These are phyloP conservation scores for Galago senegalensis DNA, from an alignment of 2,797 vertebrate genomes.

Conservation along the genomic window DNA sequence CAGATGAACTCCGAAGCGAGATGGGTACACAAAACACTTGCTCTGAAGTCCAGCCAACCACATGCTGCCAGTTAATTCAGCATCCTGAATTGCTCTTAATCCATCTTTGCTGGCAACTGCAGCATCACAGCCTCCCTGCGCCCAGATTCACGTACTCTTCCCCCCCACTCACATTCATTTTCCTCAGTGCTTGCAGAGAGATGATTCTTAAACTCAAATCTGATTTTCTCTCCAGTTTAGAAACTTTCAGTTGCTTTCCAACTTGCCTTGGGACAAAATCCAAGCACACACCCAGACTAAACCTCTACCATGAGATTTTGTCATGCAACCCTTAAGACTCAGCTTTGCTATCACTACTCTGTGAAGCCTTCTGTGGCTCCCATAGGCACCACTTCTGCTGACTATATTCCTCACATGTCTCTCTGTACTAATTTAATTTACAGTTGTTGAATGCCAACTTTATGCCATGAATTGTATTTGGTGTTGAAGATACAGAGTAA, in stretches of 20 bases:
- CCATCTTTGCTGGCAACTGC: slow-evolving; percentile 15
- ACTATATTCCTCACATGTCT: background rate
- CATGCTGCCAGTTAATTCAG: slow-evolving; percentile 47
- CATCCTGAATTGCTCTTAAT: slow-evolving; percentile 36
- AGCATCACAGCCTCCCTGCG: background rate
- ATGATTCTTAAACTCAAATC: background rate
- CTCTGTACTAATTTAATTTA: background rate
- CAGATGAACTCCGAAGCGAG: slow-evolving; percentile 42
- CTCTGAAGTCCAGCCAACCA: slow-evolving; percentile 19
- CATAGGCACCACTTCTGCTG: background rate
- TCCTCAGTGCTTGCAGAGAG: slow-evolving; percentile 18
- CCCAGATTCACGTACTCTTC: background rate
- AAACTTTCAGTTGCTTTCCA: slow-evolving; percentile 56
- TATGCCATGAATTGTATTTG: slow-evolving; percentile 56
- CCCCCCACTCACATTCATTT: background rate
- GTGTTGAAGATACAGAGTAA: slow-evolving; percentile 21
- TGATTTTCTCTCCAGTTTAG: background rate
- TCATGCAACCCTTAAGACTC: background rate
- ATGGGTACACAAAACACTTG: background rate
- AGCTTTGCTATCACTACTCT: background rate
- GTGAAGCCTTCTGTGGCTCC: background rate
- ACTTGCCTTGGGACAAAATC: slow-evolving; percentile 9
- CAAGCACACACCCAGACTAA: slow-evolving; percentile 36
- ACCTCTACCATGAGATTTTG: background rate
- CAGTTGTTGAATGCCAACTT: slow-evolving; percentile 45